These are phyloP conservation scores for Eueides isabella DNA, from an alignment of 1,140 invertebrate species.

Conservation along the genomic window DNA sequence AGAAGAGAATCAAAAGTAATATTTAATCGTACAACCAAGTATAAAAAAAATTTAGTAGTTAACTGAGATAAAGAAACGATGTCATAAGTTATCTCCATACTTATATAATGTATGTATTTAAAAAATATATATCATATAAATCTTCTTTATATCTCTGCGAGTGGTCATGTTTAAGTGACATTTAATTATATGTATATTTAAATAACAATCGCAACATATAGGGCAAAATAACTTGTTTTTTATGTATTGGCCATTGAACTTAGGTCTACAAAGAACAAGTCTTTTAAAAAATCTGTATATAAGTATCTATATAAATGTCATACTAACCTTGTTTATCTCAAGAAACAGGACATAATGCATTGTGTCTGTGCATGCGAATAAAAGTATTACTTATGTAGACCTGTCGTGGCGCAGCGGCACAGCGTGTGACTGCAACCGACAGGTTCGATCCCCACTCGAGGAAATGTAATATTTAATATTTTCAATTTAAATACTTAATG, in stretches of 20 bases:
- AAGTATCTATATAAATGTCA: not conserved
- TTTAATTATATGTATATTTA: slow-evolving; percentile 6
- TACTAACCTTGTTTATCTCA: not conserved
- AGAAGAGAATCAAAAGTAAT: too few species aligned
- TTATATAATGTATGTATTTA: not conserved
- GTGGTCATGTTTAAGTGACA: slow-evolving; percentile 14
- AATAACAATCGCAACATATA: slow-evolving; percentile 16
- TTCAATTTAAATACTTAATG: too few species aligned
- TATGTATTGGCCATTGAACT: slow-evolving; percentile 26
- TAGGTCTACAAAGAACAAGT: not conserved
- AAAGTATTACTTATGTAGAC: not conserved
- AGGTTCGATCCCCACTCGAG: too few species aligned
- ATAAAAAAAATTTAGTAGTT: too few species aligned
- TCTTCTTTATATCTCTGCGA: not conserved
- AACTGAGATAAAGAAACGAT: slow-evolving; percentile 6
- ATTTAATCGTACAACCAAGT: too few species aligned
- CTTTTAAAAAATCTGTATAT: not conserved
- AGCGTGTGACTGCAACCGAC: too few species aligned
- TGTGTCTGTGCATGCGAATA: not conserved
- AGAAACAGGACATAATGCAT: not conserved
- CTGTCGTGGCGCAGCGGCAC: too few species aligned
- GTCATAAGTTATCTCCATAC: not conserved
- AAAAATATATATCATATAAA: not conserved
- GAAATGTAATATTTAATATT: too few species aligned
- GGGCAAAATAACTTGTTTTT: slow-evolving; percentile 21